These are phyloP conservation scores for Agrotis exclamationis DNA, from an alignment of 2,888 invertebrate species.

Conservation along the genomic window DNA sequence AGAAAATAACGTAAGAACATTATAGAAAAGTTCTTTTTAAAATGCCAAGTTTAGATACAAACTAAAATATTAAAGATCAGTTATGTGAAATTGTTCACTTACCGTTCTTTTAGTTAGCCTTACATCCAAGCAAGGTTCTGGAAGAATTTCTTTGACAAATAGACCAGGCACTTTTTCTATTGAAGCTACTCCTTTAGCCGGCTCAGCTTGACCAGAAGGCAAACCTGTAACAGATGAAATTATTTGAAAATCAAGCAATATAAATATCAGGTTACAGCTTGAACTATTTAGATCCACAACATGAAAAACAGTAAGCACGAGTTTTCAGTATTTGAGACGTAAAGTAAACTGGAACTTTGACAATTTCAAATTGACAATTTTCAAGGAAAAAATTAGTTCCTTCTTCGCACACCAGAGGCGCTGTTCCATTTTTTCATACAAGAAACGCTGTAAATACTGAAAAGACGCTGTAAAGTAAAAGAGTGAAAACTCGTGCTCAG, in stretches of 20 bases:
- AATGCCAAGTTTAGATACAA: no score
- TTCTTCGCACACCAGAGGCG: no score
- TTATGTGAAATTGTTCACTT: constrained; percentile 66
- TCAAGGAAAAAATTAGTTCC: no score
- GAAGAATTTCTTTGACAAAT: constrained; percentile 93
- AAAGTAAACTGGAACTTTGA: no score
- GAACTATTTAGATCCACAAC: background rate
- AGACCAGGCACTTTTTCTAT: constrained; percentile 86
- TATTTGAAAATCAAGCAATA: background rate
- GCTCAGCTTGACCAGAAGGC: constrained; percentile 67
- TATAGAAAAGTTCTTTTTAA: background rate
- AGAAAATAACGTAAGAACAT: background rate
- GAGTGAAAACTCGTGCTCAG: no score
- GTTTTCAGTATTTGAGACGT: no score
- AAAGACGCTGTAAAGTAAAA: no score
- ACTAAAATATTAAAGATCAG: background rate
- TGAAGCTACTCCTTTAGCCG: constrained; percentile 68
- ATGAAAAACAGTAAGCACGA: background rate
- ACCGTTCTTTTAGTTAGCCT: constrained; percentile 93
- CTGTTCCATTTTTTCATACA: no score
- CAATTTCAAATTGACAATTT: no score
- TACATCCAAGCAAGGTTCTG: constrained; percentile 93
- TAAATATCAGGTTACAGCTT: background rate
- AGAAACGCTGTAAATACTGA: no score
- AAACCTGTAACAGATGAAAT: constrained; percentile 46